Base-by-base conservation (phyloP, 1,140 invertebrate genomes). In the Aricia agestis region DNA sequence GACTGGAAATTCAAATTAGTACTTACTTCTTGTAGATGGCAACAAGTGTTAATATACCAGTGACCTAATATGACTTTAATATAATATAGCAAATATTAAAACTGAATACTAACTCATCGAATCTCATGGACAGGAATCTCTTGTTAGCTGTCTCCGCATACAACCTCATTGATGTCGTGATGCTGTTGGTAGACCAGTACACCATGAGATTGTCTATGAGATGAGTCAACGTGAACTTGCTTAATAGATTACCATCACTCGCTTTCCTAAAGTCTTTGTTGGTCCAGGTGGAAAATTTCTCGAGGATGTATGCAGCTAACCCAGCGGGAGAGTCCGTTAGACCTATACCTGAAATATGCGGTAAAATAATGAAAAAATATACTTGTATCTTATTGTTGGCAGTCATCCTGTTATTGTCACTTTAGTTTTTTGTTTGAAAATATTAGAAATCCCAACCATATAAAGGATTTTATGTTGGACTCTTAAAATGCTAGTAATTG, bases 181-280 rank as follows among this genome's bases (percentile, higher is more conserved):
- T 96, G 3, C 94, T 94, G 71, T 94, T 94, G 0, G 95, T 95
- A 0, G 95, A 82, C 95, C 97, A 98, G 82, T 98, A 98, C 63
- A 98, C 89, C 96, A 97, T 98, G 0, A 98, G 80, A 77, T 97
- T 97, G 72, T 98, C 97, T 13, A 98, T 83, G 0, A 98, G 83
- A 74, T 97, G 95, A 61, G 96, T 95, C 41, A 96, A 77, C 0
- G 92, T 92, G 75, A 83, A 91, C 71, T 94, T 94, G 52, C 94
- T 92, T 9, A 84, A 67, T 0, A 98, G 80, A 2, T 96, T 96
- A 3, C 97, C 97, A 83, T 98, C 96, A 1, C 89, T 81, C 5
- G 93, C 84, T 6, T 92, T 78, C 76, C 83, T 93, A 77, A 92
- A 94, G 0, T 89, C 83, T 0, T 76, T 68, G 80, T 97, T 95